Evolutionary conservation across 1,140 invertebrate genomes (phyloP).

Genomic region (Hylaeus volcanicus): DNA sequence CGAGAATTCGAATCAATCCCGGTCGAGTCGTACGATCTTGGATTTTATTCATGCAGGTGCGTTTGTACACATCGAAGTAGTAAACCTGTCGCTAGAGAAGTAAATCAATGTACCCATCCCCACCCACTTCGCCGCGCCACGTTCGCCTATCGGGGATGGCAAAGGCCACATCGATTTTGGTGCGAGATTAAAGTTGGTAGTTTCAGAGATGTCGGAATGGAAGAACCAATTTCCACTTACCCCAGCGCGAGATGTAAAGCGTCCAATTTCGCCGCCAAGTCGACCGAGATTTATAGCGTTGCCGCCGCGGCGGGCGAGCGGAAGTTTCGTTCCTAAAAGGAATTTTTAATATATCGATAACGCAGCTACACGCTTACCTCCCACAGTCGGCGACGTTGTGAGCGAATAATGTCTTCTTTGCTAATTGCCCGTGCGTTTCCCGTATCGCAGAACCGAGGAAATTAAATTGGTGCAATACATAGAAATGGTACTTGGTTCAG

Average conservation of each 20-base stretch:
- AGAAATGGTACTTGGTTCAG: no score
- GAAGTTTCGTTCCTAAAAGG: constrained; percentile 26
- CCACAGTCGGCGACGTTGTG: neutral
- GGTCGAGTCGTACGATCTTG: constrained; percentile 50
- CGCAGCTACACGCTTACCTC: neutral
- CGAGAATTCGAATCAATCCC: constrained; percentile 62
- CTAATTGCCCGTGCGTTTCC: neutral
- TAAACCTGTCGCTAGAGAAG: constrained; percentile 64
- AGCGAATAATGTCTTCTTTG: constrained; percentile 1
- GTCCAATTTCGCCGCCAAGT: constrained; percentile 43
- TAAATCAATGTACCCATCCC: constrained; percentile 60
- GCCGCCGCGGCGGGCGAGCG: constrained; percentile 7
- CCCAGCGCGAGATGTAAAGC: constrained; percentile 48
- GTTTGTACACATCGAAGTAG: constrained; percentile 62
- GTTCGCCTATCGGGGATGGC: constrained; percentile 30
- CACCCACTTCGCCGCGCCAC: neutral
- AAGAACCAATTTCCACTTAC: constrained; percentile 61
- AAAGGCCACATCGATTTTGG: constrained; percentile 64
- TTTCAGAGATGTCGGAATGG: constrained; percentile 51
- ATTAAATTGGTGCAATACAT: no score
- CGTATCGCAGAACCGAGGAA: neutral
- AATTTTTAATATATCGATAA: constrained; percentile 19
- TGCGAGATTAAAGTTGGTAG: constrained; percentile 64
- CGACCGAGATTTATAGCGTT: constrained; percentile 42
- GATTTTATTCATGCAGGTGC: constrained; percentile 65